These are phyloP conservation scores for Entomobrya proxima DNA, from an alignment of 2,888 invertebrate genomes.

Conservation along the genomic window DNA sequence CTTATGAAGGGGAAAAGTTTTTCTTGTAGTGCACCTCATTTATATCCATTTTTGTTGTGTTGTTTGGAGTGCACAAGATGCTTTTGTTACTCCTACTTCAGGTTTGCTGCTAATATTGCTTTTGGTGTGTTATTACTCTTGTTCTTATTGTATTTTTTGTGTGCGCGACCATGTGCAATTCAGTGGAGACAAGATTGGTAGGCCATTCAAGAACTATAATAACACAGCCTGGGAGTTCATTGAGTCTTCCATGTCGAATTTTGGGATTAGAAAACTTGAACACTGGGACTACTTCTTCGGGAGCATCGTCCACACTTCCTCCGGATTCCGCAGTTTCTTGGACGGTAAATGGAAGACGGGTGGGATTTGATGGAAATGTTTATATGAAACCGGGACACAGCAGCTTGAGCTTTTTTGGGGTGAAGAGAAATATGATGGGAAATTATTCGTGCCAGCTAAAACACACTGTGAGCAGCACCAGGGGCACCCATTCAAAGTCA, in stretches of 20 bases:
- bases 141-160: conserved; percentile 23
- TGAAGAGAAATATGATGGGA: conserved; percentile 71
- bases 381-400: conserved; percentile 72
- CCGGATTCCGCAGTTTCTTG: conserved; percentile 65
- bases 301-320: conserved; percentile 36
- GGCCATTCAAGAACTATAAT: conserved; percentile 72
- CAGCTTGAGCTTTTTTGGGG: conserved; percentile 70
- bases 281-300: conserved; percentile 31
- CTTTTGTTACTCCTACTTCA: background rate
- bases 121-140: background rate
- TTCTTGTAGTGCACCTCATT: conserved; percentile 51
- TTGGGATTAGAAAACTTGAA: conserved; percentile 62
- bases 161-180: background rate
- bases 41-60: conserved; percentile 60
- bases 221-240: conserved; percentile 68
- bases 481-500: conserved; percentile 65
- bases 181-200: conserved; percentile 74
- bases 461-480: conserved; percentile 39
- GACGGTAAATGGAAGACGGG: conserved; percentile 71
- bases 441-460: conserved; percentile 74
- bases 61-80: background rate
- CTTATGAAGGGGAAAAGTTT: conserved; percentile 55
- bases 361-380: conserved; percentile 69
- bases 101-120: background rate
- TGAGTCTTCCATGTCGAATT: conserved; percentile 73